Evolutionary conservation across 2,113 vertebrate genomes (phyloP).

Genomic region (Eulemur rufifrons): DNA sequence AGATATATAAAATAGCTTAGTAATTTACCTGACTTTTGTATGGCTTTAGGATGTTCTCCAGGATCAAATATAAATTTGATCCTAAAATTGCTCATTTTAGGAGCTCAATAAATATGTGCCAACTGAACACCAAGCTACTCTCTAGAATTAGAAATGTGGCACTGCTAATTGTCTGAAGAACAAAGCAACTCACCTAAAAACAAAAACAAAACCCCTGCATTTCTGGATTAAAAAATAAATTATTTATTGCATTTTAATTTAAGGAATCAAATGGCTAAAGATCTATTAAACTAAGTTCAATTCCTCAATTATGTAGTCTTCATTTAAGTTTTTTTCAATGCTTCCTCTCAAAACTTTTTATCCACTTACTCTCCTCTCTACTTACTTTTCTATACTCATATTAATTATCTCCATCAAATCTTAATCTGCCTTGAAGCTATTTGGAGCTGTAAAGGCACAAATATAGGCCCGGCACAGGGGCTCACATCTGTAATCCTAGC

Average conservation of each 20-base stretch:
- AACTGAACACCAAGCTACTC: constrained; percentile 2
- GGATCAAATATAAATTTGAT: background rate
- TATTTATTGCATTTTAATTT: constrained; percentile 41
- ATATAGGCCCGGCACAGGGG: background rate
- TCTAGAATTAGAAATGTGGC: background rate
- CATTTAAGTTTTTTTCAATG: background rate
- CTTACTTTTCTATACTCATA: background rate
- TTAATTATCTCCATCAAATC: background rate
- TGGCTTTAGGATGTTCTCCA: background rate
- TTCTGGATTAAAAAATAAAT: background rate
- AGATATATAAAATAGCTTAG: background rate
- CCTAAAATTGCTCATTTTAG: background rate
- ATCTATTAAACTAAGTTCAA: background rate
- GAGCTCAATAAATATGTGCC: background rate
- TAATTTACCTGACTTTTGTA: background rate
- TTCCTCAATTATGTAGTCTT: background rate
- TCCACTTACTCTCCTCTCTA: background rate
- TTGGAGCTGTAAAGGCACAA: background rate
- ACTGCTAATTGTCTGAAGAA: background rate
- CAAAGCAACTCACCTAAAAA: background rate
- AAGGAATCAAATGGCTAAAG: background rate
- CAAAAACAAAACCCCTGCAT: background rate
- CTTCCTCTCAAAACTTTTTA: background rate
- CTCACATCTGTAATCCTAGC: no score
- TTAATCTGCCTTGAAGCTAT: background rate